Evolutionary conservation across 2,888 invertebrate genomes (phyloP).

Genomic region (Lysandra bellargus): DNA sequence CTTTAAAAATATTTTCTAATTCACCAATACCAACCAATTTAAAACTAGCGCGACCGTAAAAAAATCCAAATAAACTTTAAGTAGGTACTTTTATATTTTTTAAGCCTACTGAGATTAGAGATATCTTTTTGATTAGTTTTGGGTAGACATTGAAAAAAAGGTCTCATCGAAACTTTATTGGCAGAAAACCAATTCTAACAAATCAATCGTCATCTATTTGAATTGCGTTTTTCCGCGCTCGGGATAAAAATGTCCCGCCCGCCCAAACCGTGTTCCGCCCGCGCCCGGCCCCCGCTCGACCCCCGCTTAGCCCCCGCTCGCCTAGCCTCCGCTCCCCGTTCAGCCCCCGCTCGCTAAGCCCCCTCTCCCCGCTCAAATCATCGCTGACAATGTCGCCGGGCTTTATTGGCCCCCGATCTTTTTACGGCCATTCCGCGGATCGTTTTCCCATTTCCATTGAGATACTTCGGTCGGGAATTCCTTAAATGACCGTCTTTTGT

Average conservation of each 20-base stretch:
- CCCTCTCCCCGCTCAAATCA: conserved; percentile 54
- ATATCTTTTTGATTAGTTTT: not conserved
- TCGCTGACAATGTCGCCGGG: conserved; percentile 72
- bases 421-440: conserved; percentile 71
- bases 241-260: conserved; percentile 71
- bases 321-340: conserved; percentile 44
- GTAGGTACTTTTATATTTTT: no score
- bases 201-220: conserved; percentile 67
- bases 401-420: conserved; percentile 75
- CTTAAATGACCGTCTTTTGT: conserved; percentile 36
- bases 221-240: conserved; percentile 60
- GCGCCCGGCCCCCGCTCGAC: conserved; percentile 43
- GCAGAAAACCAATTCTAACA: conserved; percentile 45
- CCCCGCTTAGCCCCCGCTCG: conserved; percentile 45
- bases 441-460: conserved; percentile 73
- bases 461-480: conserved; percentile 56
- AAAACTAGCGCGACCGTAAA: no score
- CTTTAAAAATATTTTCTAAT: no score
- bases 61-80: no score
- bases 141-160: not conserved
- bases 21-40: no score
- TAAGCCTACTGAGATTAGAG: no score
- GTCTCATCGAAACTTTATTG: conserved; percentile 26
- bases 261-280: conserved; percentile 72
- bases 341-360: conserved; percentile 45